These are phyloP conservation scores for Brachypalpus laphriformis DNA, from an alignment of 2,888 invertebrate species.

Conservation along the genomic window DNA sequence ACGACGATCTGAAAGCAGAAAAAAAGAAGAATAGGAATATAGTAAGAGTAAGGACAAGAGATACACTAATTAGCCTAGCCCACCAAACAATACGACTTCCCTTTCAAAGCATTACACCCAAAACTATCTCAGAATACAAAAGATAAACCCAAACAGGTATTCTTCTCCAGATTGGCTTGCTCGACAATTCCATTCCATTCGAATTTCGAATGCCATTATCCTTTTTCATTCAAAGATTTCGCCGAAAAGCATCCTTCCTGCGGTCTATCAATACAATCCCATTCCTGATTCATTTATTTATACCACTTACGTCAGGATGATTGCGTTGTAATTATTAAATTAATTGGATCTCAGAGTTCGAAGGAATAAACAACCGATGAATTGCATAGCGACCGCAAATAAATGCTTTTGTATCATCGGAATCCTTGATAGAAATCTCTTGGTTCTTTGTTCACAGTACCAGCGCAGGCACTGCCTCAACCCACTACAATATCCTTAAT, in stretches of 20 bases:
- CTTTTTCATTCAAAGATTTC: conserved; percentile 31
- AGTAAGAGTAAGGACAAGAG: neutral
- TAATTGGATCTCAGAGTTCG: conserved; percentile 56
- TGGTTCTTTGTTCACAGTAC: conserved; percentile 52
- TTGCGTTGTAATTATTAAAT: conserved; percentile 72
- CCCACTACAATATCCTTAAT: conserved; percentile 64
- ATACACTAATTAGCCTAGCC: conserved; percentile 1
- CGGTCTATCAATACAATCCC: conserved; percentile 35
- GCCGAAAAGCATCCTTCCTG: neutral
- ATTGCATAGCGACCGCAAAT: conserved; percentile 58
- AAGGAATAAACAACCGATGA: conserved; percentile 14
- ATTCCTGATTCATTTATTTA: conserved; percentile 32
- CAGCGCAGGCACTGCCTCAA: conserved; percentile 8
- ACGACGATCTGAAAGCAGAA: conserved; percentile 51
- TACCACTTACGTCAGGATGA: conserved; percentile 60
- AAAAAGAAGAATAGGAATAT: neutral
- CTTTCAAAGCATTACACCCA: neutral
- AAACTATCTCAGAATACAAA: conserved; percentile 33
- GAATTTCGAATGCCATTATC: conserved; percentile 63
- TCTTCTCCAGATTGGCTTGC: conserved; percentile 26
- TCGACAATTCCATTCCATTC: conserved; percentile 47
- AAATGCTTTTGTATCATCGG: conserved; percentile 16
- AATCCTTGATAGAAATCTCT: conserved; percentile 44
- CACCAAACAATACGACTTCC: conserved; percentile 19
- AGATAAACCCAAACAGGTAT: conserved; percentile 43